Percentiles rank a stretch among this genome's conserved stretches.
Conservation (phyloP, 2,888 invertebrate genomes). For the Scaptomyza caliginosa region DNA sequence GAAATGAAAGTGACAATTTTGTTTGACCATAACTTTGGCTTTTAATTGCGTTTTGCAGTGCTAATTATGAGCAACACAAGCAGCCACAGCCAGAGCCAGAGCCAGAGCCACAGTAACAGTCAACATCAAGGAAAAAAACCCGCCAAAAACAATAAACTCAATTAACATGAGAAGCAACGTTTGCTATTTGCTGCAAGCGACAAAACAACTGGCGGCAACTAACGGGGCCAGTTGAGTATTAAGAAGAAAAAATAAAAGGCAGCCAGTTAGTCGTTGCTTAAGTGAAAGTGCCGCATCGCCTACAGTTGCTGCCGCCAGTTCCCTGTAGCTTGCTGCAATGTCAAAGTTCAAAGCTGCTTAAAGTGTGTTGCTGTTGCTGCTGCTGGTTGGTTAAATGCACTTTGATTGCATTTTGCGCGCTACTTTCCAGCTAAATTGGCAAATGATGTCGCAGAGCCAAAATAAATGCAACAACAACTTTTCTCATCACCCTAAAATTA, state of each 20-base stretch:
- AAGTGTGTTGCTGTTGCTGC: slow-evolving; percentile 4
- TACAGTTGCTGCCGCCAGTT: slow-evolving; percentile 9
- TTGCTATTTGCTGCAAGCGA: slow-evolving; percentile 46
- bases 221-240: slow-evolving; percentile 45
- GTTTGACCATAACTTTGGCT: slow-evolving; percentile 9
- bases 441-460: slow-evolving; percentile 36
- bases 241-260: slow-evolving; percentile 2
- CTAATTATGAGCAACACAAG: slow-evolving; percentile 47
- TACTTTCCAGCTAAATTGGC: slow-evolving; percentile 49
- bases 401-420: slow-evolving; percentile 44
- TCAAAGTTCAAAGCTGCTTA: slow-evolving; percentile 72
- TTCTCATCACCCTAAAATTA: slow-evolving; percentile 43
- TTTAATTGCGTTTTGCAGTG: slow-evolving; percentile 40
- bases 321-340: slow-evolving; percentile 38
- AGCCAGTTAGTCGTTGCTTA: slow-evolving; percentile 23
- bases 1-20: slow-evolving; percentile 71
- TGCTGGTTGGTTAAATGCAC: slow-evolving; percentile 46
- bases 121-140: slow-evolving; percentile 3
- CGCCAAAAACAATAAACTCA: slow-evolving; percentile 54
- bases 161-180: slow-evolving; percentile 56
- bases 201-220: slow-evolving; percentile 10
- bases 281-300: slow-evolving; percentile 66
- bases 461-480: slow-evolving; percentile 5
- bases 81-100: background rate
- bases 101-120: too few relatives aligned